Base-by-base conservation (phyloP, 2,888 invertebrate species). In the Drosophila austrosaltans region DNA sequence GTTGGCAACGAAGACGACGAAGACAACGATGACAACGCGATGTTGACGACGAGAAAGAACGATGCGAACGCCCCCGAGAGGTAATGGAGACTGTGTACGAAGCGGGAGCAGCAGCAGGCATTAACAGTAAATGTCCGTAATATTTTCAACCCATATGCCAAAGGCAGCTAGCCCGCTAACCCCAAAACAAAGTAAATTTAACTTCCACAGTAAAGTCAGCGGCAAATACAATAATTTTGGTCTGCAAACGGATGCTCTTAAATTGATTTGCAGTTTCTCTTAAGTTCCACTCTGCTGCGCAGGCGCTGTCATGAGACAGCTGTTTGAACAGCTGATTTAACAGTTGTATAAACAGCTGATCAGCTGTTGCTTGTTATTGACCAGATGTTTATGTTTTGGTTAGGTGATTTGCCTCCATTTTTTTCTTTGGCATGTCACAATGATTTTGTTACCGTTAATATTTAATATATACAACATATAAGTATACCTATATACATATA, bases 271-370 rank as follows among this genome's bases (percentile, higher is more conserved):
- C 2, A 57, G 4, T 16, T 8, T 64, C 83, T 83, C 83, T 85
- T 83, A 77, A 65, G 20, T 48, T 6, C 1, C n/a, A 22, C 40
- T 72, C 66, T 30, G 56, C 25, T 39, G 79, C 84, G 84, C 87
- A 76, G 68, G 77, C 89, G 89, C 72, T 44, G 8, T 84, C 80
- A 57, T 60, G 22, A 0, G 4, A 59, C 88, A 84, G 84, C 84
- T 84, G 88, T 54, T 42, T 0, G 12, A 62, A 57, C 76, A 76
- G 73, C 78, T 69, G 69, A 36, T 48, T 60, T 44, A 30, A 59
- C 58, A 59, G 58, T n/a, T 81, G 81, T 63, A 60, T 36, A 39
- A 20, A 28, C 44, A 57, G 63, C 42, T 42, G 32, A 22, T 44
- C 60, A 75, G 78, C 78, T 79, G 82, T 82, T 82, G 79, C 81